Evolutionary conservation across 2,888 invertebrate genomes (phyloP), one percentile per base, ranked within the genome.

Genomic region (Pristionchus maxplancki): DNA sequence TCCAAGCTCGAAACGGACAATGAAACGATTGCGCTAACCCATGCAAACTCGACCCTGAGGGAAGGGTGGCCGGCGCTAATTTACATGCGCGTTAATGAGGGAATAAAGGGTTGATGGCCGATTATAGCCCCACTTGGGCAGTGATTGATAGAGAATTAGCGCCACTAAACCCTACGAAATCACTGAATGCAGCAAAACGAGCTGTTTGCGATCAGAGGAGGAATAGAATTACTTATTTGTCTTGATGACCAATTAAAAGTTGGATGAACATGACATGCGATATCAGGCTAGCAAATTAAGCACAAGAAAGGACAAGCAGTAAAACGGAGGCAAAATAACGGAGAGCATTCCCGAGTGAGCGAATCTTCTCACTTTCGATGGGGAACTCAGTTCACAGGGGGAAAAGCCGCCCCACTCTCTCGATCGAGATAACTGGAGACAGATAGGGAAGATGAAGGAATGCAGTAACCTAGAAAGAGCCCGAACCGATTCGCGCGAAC

Each of bases 381-480:
- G 37, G 37, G 44, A 78, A 40, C 31, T 31, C 67, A 67, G 31
- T 67, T 34, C 67, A 34, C 31, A 13, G 15, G 34, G 78, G 24
- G 13, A 78, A 78, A 44, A 78, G 78, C 78, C 40, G 78, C n/a
- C 28, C 78, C 24, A 17, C 78, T 34, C 78, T 44, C 44, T 78
- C 78, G 44, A 40, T 6, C n/a, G 44, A 40, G 78, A 78, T 78
- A 78, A 48, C 6, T 28, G n/a, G 17, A 48, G 44, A n/a, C 44
- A 78, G 78, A 78, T 44, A 78, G 78, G 40, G 8, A 44, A 24
- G 31, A 20, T 8, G 40, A 24, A 78, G 44, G 78, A 78, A 78
- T 78, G 78, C 78, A 78, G 78, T 78, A 78, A 78, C 78, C 78
- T 28, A 78, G 78, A 78, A 78, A 78, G 78, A 13, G 78, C n/a